phyloP scores from a whole-genome alignment of 2,888 invertebrate species.

The Eupithecia abbreviata region DNA sequence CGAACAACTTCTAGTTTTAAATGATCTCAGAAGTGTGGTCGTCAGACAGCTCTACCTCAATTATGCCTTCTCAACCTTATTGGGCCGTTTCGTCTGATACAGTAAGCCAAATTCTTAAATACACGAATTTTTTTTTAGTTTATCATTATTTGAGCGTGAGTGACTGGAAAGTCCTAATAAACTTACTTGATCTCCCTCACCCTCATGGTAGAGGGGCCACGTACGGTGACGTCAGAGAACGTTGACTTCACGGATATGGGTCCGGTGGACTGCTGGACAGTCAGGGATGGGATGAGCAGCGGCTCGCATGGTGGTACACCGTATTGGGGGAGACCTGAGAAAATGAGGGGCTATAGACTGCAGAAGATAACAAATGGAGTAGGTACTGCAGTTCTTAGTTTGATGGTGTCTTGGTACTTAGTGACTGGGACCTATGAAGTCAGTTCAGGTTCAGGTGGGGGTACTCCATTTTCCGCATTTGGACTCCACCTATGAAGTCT shows the following conservation, averaged over 20 bases:
- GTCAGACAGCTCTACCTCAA: background rate
- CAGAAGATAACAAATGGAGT: background rate
- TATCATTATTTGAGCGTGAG: background rate
- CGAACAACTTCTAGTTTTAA: background rate
- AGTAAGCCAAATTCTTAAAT: no score
- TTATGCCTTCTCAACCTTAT: no score
- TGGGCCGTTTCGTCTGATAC: no score
- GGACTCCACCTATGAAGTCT: no score
- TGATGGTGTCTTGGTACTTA: no score
- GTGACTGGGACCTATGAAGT: no score
- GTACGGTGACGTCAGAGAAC: conserved; percentile 84
- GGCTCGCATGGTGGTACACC: conserved; percentile 87
- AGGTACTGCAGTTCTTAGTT: no score
- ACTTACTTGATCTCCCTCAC: conserved; percentile 85
- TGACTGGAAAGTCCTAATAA: background rate
- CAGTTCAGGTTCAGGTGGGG: no score
- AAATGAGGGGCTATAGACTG: background rate
- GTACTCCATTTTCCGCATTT: no score
- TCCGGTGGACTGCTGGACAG: conserved; percentile 85
- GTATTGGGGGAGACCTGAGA: conserved; percentile 83
- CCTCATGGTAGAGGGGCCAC: conserved; percentile 85
- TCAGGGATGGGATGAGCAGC: conserved; percentile 83
- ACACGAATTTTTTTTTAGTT: no score
- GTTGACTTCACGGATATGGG: conserved; percentile 84
- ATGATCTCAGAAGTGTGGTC: background rate